phyloP scores from a whole-genome alignment of 2,888 invertebrate species.

The Augiades crinisus region DNA sequence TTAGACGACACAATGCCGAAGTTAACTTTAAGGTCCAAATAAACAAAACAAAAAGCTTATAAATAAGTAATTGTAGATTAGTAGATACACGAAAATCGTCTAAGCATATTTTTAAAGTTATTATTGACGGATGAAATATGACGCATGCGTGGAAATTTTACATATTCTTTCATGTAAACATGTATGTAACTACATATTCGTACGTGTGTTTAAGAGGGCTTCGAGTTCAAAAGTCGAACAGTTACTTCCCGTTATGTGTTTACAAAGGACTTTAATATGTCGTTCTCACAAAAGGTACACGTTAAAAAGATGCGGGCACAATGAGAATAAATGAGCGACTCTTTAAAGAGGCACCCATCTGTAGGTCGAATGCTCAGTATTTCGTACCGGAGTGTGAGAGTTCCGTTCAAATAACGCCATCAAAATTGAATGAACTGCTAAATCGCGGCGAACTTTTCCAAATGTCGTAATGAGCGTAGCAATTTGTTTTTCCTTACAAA shows the following conservation, averaged over 20 bases:
- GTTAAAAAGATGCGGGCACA: constrained; percentile 17
- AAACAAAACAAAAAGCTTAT: too few relatives aligned
- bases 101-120: too few relatives aligned
- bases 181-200: neutral
- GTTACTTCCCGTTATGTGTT: constrained; percentile 16
- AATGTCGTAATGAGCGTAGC: constrained; percentile 64
- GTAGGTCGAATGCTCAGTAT: constrained; percentile 28
- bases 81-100: too few relatives aligned
- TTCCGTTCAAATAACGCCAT: constrained; percentile 29
- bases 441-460: constrained; percentile 60
- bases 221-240: constrained; percentile 11
- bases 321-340: constrained; percentile 17
- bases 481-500: constrained; percentile 71
- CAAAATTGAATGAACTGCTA: constrained; percentile 61
- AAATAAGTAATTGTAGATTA: too few relatives aligned
- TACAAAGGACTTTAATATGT: constrained; percentile 14
- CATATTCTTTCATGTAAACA: neutral
- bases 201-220: neutral
- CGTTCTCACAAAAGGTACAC: constrained; percentile 9
- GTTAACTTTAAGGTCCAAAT: too few relatives aligned
- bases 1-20: too few relatives aligned
- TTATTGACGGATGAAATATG: too few relatives aligned
- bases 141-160: too few relatives aligned
- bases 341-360: constrained; percentile 14
- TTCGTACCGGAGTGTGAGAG: constrained; percentile 13